Evolutionary conservation across 2,888 invertebrate species (phyloP), one percentile per base, ranked within the genome.

Genomic region (Graphium colonna): DNA sequence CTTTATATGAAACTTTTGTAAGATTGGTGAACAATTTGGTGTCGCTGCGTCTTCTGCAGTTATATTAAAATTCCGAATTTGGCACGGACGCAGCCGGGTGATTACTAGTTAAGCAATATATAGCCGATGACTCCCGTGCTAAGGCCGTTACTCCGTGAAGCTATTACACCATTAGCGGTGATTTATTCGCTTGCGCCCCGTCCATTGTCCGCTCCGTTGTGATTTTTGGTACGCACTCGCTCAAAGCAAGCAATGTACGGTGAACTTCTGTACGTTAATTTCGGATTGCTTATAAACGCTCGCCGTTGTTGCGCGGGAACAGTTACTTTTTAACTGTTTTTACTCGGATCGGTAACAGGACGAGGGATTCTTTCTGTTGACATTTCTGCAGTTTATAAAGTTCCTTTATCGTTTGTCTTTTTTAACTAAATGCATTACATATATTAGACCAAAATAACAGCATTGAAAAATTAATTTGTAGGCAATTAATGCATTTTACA

Each of bases 161-260:
- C 56, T 13, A 5, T 49, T 77, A 77, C 56, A 49, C 56, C 26
- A 5, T 49, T 12, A 13, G 5, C 26, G 16, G 63, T 78, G 77
- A 82, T 82, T 80, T 81, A 83, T 78, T 65, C 63, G 65, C 58
- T 65, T 4, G 68, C 61, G 62, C 64, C 57, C 56, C 62, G 64
- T 77, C 75, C 80, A 83, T 82, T 82, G 83, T 77, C 68, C 73
- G 72, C 60, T 62, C 65, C 63, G 63, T 69, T 69, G 58, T 67
- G 65, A 63, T 68, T 65, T 64, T 21, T 61, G 67, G 65, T 68
- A 65, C 62, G 5, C 26, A 17, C 51, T 60, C 56, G 12, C 13
- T 66, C 62, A 60, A 61, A 66, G 63, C 70, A 55, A 59, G 77
- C 74, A 73, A 75, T 71, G 75, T 78, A 77, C 65, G 67, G 57